A percentile compares a stretch with the other conserved stretches of the same genome.
Conservation (phyloP, 2,113 vertebrate genomes). For the Apistogramma diplotaenia region DNA sequence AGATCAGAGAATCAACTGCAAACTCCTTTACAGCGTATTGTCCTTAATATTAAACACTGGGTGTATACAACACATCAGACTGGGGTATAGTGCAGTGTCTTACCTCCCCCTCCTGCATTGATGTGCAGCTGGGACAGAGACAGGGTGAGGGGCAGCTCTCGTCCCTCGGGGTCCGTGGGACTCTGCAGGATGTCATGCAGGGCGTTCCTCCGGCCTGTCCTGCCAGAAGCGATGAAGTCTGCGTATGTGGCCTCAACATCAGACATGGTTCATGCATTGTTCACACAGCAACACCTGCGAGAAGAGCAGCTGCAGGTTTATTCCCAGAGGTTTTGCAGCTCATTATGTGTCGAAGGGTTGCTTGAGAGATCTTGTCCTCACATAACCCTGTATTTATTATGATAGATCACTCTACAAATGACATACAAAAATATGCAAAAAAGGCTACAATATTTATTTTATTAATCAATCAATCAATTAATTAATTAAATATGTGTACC, state of each 20-base stretch:
- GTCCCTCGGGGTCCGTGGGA: conserved; percentile 85
- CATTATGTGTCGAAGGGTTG: background rate
- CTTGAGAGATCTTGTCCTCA: background rate
- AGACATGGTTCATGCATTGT: conserved; percentile 92
- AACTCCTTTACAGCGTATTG: background rate
- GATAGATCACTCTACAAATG: background rate
- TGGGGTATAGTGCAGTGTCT: background rate
- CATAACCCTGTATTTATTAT: background rate
- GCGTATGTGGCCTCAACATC: conserved; percentile 98
- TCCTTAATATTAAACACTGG: background rate
- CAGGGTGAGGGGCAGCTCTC: conserved; percentile 86
- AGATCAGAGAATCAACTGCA: background rate
- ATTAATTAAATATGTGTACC: background rate
- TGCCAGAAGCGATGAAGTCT: conserved; percentile 96
- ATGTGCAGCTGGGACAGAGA: conserved; percentile 92
- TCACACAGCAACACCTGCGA: conserved; percentile 86
- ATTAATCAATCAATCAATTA: background rate
- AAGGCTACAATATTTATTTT: background rate
- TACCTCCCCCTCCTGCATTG: conserved; percentile 83
- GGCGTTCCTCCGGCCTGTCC: conserved; percentile 94
- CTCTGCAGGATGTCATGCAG: conserved; percentile 95
- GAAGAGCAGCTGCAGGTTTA: background rate
- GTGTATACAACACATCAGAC: background rate
- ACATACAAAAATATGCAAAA: background rate
- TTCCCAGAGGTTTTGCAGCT: background rate